phyloP scores from a whole-genome alignment of 2,797 vertebrate genomes.

The Hyperoplus immaculatus region DNA sequence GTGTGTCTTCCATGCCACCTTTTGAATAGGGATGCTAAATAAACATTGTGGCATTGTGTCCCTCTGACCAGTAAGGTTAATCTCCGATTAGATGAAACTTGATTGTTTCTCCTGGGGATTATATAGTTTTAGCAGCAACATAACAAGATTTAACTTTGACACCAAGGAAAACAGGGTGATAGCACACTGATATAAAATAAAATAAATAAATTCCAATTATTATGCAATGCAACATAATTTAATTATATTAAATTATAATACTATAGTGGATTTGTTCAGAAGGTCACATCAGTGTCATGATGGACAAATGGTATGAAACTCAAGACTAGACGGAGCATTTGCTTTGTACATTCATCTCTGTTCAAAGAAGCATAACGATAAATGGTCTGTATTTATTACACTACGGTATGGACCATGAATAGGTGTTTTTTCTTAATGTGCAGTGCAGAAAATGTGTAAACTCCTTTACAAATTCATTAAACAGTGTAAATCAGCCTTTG shows the following conservation, averaged over 20 bases:
- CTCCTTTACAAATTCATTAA: background rate
- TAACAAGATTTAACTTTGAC: conserved; percentile 10
- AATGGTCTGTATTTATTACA: background rate
- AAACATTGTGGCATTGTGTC: conserved; percentile 22
- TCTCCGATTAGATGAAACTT: conserved; percentile 32
- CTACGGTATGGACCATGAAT: background rate
- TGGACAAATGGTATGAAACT: background rate
- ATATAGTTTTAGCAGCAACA: conserved; percentile 1
- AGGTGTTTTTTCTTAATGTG: background rate
- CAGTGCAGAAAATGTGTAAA: background rate
- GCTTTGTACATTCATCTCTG: background rate
- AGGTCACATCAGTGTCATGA: background rate
- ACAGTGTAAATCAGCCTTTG: background rate
- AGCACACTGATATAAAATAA: background rate
- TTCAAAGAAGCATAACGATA: background rate
- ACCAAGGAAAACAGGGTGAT: background rate
- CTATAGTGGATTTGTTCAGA: no score
- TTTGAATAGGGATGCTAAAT: conserved; percentile 44
- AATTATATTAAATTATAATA: background rate
- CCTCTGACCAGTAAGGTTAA: conserved; percentile 17
- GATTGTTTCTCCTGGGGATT: conserved; percentile 28
- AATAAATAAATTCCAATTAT: background rate
- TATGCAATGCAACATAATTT: background rate
- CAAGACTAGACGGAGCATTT: background rate
- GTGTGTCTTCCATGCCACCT: conserved; percentile 47